These are phyloP conservation scores for Drosophila chauvacae DNA, from an alignment of 1,140 invertebrate genomes.

Conservation along the genomic window DNA sequence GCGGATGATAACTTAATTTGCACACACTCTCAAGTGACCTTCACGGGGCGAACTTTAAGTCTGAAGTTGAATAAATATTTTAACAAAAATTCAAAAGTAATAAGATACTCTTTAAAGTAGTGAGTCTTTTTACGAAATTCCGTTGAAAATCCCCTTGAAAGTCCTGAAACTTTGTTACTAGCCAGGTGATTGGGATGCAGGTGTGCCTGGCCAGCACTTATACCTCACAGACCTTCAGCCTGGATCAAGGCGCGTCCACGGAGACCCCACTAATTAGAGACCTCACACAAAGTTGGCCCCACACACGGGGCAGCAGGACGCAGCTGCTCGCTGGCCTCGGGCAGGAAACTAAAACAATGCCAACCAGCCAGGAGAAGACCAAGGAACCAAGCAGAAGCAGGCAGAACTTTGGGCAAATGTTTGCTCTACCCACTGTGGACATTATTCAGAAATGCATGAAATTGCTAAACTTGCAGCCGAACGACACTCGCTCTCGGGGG, in stretches of 20 bases:
- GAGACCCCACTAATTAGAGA: constrained; percentile 46
- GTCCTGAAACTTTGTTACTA: background rate
- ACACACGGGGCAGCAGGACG: constrained; percentile 16
- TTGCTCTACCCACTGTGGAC: constrained; percentile 63
- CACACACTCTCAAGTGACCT: background rate
- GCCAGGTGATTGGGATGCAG: background rate
- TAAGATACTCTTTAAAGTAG: background rate
- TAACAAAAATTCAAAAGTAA: background rate
- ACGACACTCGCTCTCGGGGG: constrained; percentile 1
- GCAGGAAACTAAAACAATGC: constrained; percentile 23
- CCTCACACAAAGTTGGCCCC: constrained; percentile 33
- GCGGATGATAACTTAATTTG: constrained; percentile 54
- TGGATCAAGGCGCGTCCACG: constrained; percentile 18
- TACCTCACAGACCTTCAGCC: constrained; percentile 6
- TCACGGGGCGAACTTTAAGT: background rate
- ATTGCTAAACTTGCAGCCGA: constrained; percentile 64
- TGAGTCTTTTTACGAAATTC: background rate
- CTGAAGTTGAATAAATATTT: background rate
- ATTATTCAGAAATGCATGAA: constrained; percentile 79
- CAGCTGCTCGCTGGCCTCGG: constrained; percentile 34
- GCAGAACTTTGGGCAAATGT: constrained; percentile 68
- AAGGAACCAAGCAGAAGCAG: constrained; percentile 1
- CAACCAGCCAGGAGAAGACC: constrained; percentile 3
- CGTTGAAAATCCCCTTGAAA: too few species aligned
- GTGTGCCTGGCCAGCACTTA: background rate